Evolutionary conservation across 2,797 vertebrate genomes (phyloP), one percentile per base, ranked within the genome.

Genomic region (Eulemur albifrons): DNA sequence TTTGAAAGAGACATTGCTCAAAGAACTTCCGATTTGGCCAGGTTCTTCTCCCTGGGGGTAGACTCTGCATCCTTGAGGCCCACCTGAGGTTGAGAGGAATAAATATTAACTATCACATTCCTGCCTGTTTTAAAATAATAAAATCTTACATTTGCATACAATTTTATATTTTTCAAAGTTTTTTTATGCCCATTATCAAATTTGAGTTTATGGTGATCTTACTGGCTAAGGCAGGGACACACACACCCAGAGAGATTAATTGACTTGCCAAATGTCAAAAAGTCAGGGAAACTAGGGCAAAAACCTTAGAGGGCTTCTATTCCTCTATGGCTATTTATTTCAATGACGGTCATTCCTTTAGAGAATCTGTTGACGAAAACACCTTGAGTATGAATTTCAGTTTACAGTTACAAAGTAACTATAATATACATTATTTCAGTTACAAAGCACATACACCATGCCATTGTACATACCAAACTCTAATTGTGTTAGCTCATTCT

Each of bases 151-250:
- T 76, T 83, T 89, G 43, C 35, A 79, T 13, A 77, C 3, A 72
- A 57, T 63, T 91, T 92, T 59, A 54, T 79, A 80, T 63, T 83
- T 94, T 79, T 80, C 73, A 40, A 95, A 65, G 57, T 75, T 9
- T 84, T 63, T 86, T 77, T 7, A 93, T n/a, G 73, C 35, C n/a
- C 27, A 11, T 61, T 90, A 54, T 81, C 50, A 80, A 84, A 45
- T 93, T 1, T 79, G 82, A 94, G 65, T 90, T 82, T 13, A 38
- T 35, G 20, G 23, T 73, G 32, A 81, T 54, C 38, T 48, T 50
- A 21, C 48, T 35, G 15, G 9, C 4, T 63, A 75, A 8, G 12
- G 8, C 14, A 82, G 79, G 27, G 59, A 82, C 90, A 86, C 27
- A 95, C 0, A 90, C 1, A 88, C 35, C 32, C 38, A 87, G 25